Evolutionary conservation across 2,797 vertebrate genomes (phyloP).

Genomic region (Gymnodraco acuticeps): DNA sequence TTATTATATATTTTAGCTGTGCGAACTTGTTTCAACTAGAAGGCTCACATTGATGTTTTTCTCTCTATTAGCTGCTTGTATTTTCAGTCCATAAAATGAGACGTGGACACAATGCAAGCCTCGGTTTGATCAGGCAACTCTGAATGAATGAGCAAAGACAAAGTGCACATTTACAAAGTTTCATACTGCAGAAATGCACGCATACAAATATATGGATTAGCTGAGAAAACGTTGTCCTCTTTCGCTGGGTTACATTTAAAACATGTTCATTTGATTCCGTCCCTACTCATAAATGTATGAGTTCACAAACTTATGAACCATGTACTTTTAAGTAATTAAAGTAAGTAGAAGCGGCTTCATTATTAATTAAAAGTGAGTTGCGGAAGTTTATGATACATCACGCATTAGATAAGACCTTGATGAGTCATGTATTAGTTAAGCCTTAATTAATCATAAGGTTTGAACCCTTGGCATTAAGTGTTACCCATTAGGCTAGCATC

Average conservation of each 20-base stretch:
- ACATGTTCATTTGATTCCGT: not conserved
- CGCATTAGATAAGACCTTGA: conserved; percentile 33
- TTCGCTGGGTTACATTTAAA: not conserved
- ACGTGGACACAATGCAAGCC: not conserved
- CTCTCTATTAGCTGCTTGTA: not conserved
- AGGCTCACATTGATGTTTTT: not conserved
- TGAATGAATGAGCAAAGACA: not conserved
- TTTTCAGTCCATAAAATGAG: not conserved
- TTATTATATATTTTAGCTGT: not conserved
- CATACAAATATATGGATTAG: not conserved
- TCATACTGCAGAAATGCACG: not conserved
- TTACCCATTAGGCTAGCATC: conserved; percentile 10
- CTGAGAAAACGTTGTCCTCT: conserved; percentile 1
- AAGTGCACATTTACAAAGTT: not conserved
- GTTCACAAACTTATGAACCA: conserved; percentile 41
- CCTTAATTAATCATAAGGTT: conserved; percentile 45
- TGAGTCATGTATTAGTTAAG: conserved; percentile 41
- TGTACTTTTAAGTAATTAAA: conserved; percentile 44
- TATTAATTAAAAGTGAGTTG: conserved; percentile 40
- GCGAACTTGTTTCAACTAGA: not conserved
- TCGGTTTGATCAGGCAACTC: not conserved
- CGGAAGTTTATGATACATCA: conserved; percentile 41
- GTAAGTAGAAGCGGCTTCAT: conserved; percentile 26
- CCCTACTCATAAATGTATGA: conserved; percentile 33
- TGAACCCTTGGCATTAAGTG: conserved; percentile 24